Conservation (phyloP, 2,113 vertebrate genomes). For the Eulemur macaco region DNA sequence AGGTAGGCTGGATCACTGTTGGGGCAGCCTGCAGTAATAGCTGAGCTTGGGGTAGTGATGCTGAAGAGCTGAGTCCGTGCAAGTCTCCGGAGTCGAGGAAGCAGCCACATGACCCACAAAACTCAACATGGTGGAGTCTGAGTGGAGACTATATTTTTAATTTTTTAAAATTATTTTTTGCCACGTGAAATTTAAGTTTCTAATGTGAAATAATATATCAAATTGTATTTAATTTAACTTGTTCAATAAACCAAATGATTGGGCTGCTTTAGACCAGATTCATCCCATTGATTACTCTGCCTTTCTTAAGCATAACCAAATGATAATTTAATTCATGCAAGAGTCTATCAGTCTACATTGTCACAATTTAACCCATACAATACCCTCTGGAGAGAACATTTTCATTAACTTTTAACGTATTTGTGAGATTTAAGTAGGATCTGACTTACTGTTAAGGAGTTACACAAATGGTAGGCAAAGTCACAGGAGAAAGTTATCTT, state of each 20-base stretch:
- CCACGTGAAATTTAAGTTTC: neutral
- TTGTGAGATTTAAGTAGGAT: neutral
- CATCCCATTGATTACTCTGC: neutral
- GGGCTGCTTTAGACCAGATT: neutral
- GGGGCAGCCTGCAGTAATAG: too few relatives aligned
- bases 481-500: neutral
- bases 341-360: neutral
- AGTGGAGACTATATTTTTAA: neutral
- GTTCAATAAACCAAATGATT: neutral
- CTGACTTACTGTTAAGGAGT: neutral
- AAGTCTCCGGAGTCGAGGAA: too few relatives aligned
- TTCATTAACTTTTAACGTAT: neutral
- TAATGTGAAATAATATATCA: neutral
- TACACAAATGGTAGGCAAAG: neutral
- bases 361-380: neutral
- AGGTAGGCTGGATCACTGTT: too few relatives aligned
- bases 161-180: neutral
- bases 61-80: too few relatives aligned
- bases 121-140: too few relatives aligned
- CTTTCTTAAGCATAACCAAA: neutral
- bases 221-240: neutral
- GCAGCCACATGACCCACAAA: too few relatives aligned
- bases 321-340: neutral
- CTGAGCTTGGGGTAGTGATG: too few relatives aligned
- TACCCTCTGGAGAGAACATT: neutral